Base-by-base conservation (phyloP, 2,113 vertebrate species). In the Anarhynchus alexandrinus region DNA sequence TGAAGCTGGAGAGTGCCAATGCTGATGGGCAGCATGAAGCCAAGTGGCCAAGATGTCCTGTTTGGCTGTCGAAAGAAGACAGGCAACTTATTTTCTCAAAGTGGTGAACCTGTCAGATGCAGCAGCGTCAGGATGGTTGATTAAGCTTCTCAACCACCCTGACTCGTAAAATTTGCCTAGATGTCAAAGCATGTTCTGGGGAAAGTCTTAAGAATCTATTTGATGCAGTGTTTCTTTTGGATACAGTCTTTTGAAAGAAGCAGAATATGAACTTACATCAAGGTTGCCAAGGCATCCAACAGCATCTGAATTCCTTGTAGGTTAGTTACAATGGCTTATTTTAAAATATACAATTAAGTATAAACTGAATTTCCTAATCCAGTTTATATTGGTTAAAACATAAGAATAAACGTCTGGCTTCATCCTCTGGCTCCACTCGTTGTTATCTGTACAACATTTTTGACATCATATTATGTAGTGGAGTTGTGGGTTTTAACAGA, bases 301-400 rank as follows among this genome's bases (percentile, higher is more conserved):
- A 67, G 51, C 69, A 84, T 71, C 81, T 71, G 90, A 89, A 79
- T 89, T 89, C 84, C n/a, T 62, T 62, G 13, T 85, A 82, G 77
- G 62, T 90, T 90, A 88, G 49, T 80, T 90, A 43, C 21, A 82
- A 58, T 0, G 2, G 62, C 79, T 94, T 92, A 54, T 82, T 93
- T 92, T 80, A 90, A 88, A 92, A 70, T 62, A 86, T 2, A 25
- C n/a, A 47, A 57, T 73, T 83, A 82, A 90, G 71, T 88, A 69
- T 92, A 90, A 94, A 93, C 86, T 77, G 40, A 72, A 88, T 88
- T 90, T 88, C 71, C 71, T 94, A 80, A 88, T 90, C 71, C 49
- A 77, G 61, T 90, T 92, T 96, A 67, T 85, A 79, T 80, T 71
- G 27, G 49, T 92, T 82, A 73, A 72, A 93, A 77, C 58, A 15